Evolutionary conservation across 1,140 invertebrate genomes (phyloP).

Genomic region (Drosophila auraria): DNA sequence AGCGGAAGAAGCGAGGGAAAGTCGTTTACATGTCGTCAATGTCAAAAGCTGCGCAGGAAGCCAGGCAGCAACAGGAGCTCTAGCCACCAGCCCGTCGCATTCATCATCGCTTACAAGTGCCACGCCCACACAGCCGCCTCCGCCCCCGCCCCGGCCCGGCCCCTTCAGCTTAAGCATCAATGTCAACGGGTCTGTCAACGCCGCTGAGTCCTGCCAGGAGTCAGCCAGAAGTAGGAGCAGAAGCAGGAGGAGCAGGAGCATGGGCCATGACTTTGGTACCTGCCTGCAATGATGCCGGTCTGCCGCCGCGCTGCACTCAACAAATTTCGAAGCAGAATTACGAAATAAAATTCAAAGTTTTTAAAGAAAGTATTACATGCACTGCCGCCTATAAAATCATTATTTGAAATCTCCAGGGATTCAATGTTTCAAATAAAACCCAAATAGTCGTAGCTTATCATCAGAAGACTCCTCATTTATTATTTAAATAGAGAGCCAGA

Average conservation of each 20-base stretch:
- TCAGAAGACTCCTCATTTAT: background rate
- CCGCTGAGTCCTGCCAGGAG: conserved; percentile 27
- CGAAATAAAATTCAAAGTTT: too few relatives aligned
- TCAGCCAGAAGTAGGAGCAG: conserved; percentile 6
- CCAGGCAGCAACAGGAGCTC: conserved; percentile 9
- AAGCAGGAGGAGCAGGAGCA: background rate
- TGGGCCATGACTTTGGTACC: background rate
- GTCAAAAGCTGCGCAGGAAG: conserved; percentile 54
- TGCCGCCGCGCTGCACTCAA: background rate
- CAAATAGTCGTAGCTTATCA: too few relatives aligned
- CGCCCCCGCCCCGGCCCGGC: background rate
- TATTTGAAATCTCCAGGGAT: too few relatives aligned
- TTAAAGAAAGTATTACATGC: too few relatives aligned
- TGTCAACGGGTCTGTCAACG: conserved; percentile 29
- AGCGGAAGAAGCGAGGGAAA: conserved; percentile 57
- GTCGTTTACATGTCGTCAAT: conserved; percentile 71
- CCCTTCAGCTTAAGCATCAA: conserved; percentile 10
- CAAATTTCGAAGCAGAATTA: conserved; percentile 5
- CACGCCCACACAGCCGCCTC: conserved; percentile 31
- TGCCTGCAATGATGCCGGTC: background rate
- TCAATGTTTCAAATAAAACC: too few relatives aligned
- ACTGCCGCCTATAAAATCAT: too few relatives aligned
- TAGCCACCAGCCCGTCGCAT: conserved; percentile 47
- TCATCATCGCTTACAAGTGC: conserved; percentile 57
- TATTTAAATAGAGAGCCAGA: too few relatives aligned